Evolutionary conservation across 1,140 invertebrate species (phyloP), one percentile per base, ranked within the genome.

Genomic region (Proales similis): DNA sequence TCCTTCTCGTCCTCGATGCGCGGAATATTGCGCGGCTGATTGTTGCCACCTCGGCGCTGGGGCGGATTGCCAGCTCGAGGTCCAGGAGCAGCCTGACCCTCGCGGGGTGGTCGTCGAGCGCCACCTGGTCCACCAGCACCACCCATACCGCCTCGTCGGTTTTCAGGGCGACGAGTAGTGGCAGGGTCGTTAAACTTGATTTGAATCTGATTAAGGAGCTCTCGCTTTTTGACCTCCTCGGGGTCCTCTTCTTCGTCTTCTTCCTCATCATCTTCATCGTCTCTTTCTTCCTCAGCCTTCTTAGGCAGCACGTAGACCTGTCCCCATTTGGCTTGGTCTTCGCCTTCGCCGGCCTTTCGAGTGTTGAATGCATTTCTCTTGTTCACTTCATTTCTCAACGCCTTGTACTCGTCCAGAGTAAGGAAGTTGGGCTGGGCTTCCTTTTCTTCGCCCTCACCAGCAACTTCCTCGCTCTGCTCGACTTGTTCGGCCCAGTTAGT

Each of bases 1-100:
- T 57, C 51, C 32, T 57, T 29, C 45, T 57, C 51, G 51, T 57
- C 51, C 29, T 57, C 51, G 20, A 57, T 57, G 39, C 45, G 39
- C 17, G 51, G 51, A 6, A 53, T 19, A 42, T 20, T 30, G 39
- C 36, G 39, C 32, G 51, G 38, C 22, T 43, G 51, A 42, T 57
- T 29, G 17, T 39, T 22, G 14, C 9, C 33, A 43, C 36, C 33
- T 24, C 49, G 36, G 24, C 51, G 51, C 20, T 42, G 26, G 39
- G 33, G 36, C n/a, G 26, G 48, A n/a, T 33, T 29, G 38, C 48
- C 48, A n/a, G 29, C 22, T 12, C 22, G 48, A 14, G 26, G 22
- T 26, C 49, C 49, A 17, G 51, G 51, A 9, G 20, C 51, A 14
- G 39, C 36, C 7, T 42, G 24, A 29, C 32, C 11, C 27, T 3